These are phyloP conservation scores for Redunca redunca DNA, from an alignment of 2,113 vertebrate species.

Conservation along the genomic window DNA sequence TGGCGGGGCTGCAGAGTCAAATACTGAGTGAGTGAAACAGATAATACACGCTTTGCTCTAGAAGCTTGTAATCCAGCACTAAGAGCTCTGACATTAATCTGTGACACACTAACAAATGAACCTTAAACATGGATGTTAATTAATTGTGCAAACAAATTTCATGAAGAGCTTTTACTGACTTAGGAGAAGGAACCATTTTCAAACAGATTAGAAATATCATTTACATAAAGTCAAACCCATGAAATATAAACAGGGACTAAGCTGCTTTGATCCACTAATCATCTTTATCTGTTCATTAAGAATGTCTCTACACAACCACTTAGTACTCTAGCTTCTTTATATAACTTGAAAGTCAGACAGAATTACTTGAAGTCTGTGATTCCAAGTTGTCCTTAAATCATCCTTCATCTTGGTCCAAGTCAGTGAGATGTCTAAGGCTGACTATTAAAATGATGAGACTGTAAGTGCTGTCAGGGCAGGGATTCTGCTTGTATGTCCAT, in stretches of 20 bases:
- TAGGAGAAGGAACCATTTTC: slow-evolving; percentile 40
- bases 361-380: background rate
- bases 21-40: background rate
- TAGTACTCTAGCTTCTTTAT: background rate
- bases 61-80: background rate
- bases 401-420: background rate
- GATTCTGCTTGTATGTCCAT: background rate
- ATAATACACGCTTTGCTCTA: background rate
- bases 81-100: slow-evolving; percentile 11
- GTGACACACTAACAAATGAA: slow-evolving; percentile 48
- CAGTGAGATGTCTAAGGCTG: background rate
- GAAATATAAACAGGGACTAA: slow-evolving; percentile 14
- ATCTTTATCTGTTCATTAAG: slow-evolving; percentile 34
- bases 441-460: background rate
- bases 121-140: slow-evolving; percentile 45
- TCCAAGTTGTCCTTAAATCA: background rate
- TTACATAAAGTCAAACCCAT: slow-evolving; percentile 37
- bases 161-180: background rate
- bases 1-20: background rate
- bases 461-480: rapidly evolving
- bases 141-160: slow-evolving; percentile 64
- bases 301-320: background rate
- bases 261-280: slow-evolving; percentile 26
- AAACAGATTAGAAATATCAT: slow-evolving; percentile 57
- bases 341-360: background rate